A percentile compares a stretch with the other conserved stretches of the same genome.
Conservation (phyloP, 2,113 vertebrate species). For the Hypomesus transpacificus region DNA sequence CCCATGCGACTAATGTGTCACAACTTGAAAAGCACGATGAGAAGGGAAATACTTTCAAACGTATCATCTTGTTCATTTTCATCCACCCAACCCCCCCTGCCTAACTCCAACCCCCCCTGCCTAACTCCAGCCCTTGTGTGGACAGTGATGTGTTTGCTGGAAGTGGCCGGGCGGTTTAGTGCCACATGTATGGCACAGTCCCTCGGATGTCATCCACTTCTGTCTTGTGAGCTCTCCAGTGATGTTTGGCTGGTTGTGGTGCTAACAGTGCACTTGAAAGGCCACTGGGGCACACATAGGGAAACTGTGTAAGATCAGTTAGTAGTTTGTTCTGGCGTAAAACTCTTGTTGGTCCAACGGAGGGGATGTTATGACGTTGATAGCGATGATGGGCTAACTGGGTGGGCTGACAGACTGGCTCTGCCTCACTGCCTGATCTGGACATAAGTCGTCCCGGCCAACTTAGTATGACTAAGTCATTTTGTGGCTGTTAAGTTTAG, state of each 20-base stretch:
- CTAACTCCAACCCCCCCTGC: background rate
- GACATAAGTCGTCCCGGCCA: too few species aligned
- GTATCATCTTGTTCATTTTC: slow-evolving; percentile 40
- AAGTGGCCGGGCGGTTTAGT: background rate
- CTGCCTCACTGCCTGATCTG: background rate
- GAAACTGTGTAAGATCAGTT: background rate
- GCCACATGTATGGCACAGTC: slow-evolving; percentile 1
- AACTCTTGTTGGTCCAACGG: background rate
- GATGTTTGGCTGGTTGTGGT: slow-evolving; percentile 31
- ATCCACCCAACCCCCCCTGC: background rate
- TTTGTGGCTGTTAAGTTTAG: background rate
- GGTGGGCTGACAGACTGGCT: slow-evolving; percentile 22
- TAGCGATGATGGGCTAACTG: slow-evolving; percentile 13
- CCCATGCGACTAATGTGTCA: slow-evolving; percentile 69
- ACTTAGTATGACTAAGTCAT: background rate
- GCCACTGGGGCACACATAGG: background rate
- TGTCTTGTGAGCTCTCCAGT: slow-evolving; percentile 14
- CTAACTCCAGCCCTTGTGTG: background rate
- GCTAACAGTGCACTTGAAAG: background rate
- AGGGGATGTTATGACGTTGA: slow-evolving; percentile 26
- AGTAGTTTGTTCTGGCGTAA: slow-evolving; percentile 5
- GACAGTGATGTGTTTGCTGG: background rate
- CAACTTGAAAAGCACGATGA: slow-evolving; percentile 63
- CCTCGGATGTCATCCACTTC: slow-evolving; percentile 11
- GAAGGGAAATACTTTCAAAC: slow-evolving; percentile 58